Percentiles rank a stretch among this genome's conserved stretches.
Conservation (phyloP, 1,140 invertebrate genomes). For the Drosophila varians region DNA sequence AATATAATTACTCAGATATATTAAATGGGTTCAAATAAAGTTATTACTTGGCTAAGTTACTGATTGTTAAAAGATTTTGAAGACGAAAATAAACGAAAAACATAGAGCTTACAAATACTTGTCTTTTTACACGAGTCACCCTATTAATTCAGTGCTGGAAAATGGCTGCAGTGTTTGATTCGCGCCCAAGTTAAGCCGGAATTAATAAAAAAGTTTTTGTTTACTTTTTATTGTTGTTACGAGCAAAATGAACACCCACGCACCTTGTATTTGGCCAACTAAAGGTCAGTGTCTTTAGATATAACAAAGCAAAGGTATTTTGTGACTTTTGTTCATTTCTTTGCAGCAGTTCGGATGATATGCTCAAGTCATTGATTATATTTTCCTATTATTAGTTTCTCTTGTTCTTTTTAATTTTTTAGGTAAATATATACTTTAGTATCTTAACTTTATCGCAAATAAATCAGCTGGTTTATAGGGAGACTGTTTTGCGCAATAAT, state of each 20-base stretch:
- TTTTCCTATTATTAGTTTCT: not conserved
- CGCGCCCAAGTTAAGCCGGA: constrained; percentile 2
- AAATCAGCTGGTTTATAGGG: constrained; percentile 21
- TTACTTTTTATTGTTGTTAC: constrained; percentile 9
- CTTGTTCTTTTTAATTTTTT: not conserved
- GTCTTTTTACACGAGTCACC: not conserved
- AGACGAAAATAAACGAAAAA: no score
- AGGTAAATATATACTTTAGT: constrained; percentile 10
- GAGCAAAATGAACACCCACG: constrained; percentile 5
- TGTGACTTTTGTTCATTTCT: constrained; percentile 18
- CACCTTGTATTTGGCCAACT: constrained; percentile 8
- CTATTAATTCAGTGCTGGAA: not conserved
- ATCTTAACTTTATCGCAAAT: constrained; percentile 14
- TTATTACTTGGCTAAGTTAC: not conserved
- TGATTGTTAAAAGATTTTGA: no score
- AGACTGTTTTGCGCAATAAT: constrained; percentile 4
- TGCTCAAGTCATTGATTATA: not conserved
- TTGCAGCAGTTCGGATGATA: not conserved
- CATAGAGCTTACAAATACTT: not conserved
- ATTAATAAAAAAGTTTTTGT: not conserved
- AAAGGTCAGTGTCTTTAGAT: constrained; percentile 15
- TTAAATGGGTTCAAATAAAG: not conserved
- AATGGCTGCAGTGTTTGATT: not conserved
- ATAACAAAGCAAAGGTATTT: constrained; percentile 3
- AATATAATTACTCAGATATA: no score